Evolutionary conservation across 2,113 vertebrate species (phyloP), one percentile per base, ranked within the genome.

Genomic region (Glaucidium brasilianum): DNA sequence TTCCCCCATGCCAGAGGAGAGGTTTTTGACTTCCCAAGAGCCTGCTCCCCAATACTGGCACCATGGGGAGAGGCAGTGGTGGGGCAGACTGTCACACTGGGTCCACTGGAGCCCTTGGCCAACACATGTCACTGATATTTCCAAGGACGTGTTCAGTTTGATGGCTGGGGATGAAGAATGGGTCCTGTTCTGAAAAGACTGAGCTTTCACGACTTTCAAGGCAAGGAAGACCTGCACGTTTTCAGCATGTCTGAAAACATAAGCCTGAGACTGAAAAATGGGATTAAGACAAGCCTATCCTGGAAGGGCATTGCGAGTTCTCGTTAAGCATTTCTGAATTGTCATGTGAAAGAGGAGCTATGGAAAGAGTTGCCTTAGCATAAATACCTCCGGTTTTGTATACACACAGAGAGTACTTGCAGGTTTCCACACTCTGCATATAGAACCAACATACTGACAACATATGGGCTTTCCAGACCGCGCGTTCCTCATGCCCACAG

Each of bases 281-380:
- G 86, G 94, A 92, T 95, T 92, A 96, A 87, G 71, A 71, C 15
- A 55, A 96, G 63, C 73, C 94, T 85, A 5, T 47, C 93, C 92
- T 79, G 29, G 78, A 77, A 89, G 81, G 85, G 83, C 72, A 47
- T 10, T 69, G 84, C 43, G 27, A 20, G 78, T 91, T 62, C 93
- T 93, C 3, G 1, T 73, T 59, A 77, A 76, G 91, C 58, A 5
- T 68, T 94, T 90, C 15, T 5, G 53, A 88, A 85, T 47, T 30
- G 85, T 53, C 78, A 43, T 18, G 8, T 45, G 25, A 76, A 91
- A 88, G 22, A 88, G 55, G 37, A 23, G 77, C 53, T 47, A 2
- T 0, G 5, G 73, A 50, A 73, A 58, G 80, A 41, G 9, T 30
- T 69, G 41, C 72, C 73, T 55, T 41, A 32, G 56, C 77, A 62